Base-by-base conservation (phyloP, 2,888 invertebrate genomes). In the Stenichneumon culpator region DNA sequence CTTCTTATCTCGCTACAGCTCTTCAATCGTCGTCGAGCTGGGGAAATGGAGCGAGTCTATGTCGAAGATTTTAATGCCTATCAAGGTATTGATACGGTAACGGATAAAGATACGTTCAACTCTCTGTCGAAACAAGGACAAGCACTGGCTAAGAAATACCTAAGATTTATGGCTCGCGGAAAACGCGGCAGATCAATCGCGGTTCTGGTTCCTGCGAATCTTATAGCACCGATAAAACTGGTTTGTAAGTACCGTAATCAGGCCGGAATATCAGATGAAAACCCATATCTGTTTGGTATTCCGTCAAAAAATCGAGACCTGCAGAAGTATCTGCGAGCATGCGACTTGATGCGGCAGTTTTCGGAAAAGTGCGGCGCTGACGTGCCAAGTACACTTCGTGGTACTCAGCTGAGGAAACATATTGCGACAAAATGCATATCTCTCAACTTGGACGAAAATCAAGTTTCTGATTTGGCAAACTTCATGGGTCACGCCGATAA, bases 401-500 rank as follows among this genome's bases (percentile, higher is more conserved):
- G 85, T 36, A 88, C 88, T 6, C 44, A 79, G 39, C 65, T 88
- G 11, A 67, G 88, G 44, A 89, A 89, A 79, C 88, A 89, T 52
- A 83, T 89, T 28, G 89, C 88, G 7, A 19, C 52, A 19, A 52
- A 52, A 52, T 52, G 52, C 19, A 6, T 88, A 87, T 9, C 75
- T 82, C 4, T 89, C 86, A 39, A 52, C 6, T 52, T 52, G 52
- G 19, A 52, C 52, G 88, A 88, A 19, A 69, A 79, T 69, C 82
- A 89, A 79, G 85, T 90, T 3, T 78, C 82, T 3, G 86, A 90
- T 63, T 54, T 90, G 36, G 88, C 88, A 9, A 87, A 84, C 36
- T 89, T 88, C 72, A 80, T 90, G 85, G 90, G 90, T n/a, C 89
- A 90, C 54, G 75, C 84, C 14, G 86, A 88, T n/a, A 86, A 88